phyloP scores from a whole-genome alignment of 1,140 invertebrate species.

The Phortica variegata region DNA sequence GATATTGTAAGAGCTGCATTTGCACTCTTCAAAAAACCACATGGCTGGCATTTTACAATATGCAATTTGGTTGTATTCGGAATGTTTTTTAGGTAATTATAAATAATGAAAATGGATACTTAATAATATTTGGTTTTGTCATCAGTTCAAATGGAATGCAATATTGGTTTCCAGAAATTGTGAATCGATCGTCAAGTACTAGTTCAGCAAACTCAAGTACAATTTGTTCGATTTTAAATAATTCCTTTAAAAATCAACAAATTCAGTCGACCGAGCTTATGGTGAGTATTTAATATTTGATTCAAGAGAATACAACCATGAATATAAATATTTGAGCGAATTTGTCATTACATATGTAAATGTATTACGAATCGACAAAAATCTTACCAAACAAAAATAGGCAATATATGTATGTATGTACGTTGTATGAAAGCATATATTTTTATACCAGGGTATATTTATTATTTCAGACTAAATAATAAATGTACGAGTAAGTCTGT shows the following conservation, averaged over 20 bases:
- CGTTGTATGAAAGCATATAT: too few relatives aligned
- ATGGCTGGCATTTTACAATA: slow-evolving; percentile 44
- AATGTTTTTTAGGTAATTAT: slow-evolving; percentile 44
- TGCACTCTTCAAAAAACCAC: slow-evolving; percentile 49
- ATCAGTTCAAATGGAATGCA: slow-evolving; percentile 54
- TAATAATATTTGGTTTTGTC: slow-evolving; percentile 5
- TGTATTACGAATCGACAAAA: too few relatives aligned
- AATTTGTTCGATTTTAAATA: slow-evolving; percentile 39
- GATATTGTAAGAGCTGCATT: slow-evolving; percentile 43
- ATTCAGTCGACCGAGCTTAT: too few relatives aligned
- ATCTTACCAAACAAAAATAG: too few relatives aligned
- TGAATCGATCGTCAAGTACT: slow-evolving; percentile 42
- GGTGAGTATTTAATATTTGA: too few relatives aligned
- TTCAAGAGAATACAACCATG: slow-evolving; percentile 5
- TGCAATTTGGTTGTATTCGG: slow-evolving; percentile 45
- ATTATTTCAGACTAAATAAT: too few relatives aligned
- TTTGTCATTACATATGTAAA: too few relatives aligned
- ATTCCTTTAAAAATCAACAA: slow-evolving; percentile 8
- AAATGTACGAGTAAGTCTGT: too few relatives aligned
- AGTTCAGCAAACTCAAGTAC: slow-evolving; percentile 25
- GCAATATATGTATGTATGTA: too few relatives aligned
- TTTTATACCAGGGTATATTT: too few relatives aligned
- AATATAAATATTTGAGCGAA: too few relatives aligned
- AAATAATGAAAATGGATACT: background rate
- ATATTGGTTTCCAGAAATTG: slow-evolving; percentile 57